Percentiles rank a stretch among this genome's conserved stretches.
Evolutionary conservation across 23 tunicate species (phyloP).

Genomic region (Ciona savignyi): DNA sequence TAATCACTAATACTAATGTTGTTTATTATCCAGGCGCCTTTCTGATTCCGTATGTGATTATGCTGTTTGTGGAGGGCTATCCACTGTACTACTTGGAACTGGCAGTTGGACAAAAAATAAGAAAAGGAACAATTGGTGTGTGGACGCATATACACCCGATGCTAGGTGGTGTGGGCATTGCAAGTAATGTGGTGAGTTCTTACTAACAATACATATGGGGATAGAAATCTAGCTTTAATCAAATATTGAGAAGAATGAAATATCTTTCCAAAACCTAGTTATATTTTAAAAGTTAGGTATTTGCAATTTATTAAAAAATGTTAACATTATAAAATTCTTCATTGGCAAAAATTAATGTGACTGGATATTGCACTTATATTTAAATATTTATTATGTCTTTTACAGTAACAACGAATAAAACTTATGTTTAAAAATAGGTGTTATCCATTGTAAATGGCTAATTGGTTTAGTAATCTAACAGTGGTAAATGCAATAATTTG

Average conservation of each 20-base stretch:
- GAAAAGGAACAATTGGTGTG: constrained; percentile 90
- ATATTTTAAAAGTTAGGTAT: background rate
- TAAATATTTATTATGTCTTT: too few relatives aligned
- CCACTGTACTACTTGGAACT: constrained; percentile 85
- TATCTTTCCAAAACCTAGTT: too few relatives aligned
- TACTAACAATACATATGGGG: background rate
- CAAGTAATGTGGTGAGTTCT: constrained; percentile 75
- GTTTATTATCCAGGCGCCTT: constrained; percentile 60
- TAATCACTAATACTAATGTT: constrained; percentile 5
- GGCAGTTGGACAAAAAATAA: constrained; percentile 78
- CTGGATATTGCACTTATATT: background rate
- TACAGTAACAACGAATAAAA: too few relatives aligned
- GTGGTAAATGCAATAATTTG: too few relatives aligned
- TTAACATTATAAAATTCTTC: too few relatives aligned
- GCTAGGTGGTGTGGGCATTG: constrained; percentile 85
- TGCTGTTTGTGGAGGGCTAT: constrained; percentile 78
- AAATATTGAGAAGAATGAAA: too few relatives aligned
- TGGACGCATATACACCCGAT: constrained; percentile 75
- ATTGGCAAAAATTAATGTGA: too few relatives aligned
- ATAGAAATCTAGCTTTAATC: too few relatives aligned
- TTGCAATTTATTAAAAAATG: background rate
- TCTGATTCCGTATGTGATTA: constrained; percentile 78
- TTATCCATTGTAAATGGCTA: background rate
- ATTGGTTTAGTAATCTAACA: background rate
- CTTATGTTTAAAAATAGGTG: too few relatives aligned